Percentiles rank a stretch among this genome's conserved stretches.
These are phyloP conservation scores for Eidolon helvum DNA, from an alignment of 2,113 vertebrate genomes.

Conservation along the genomic window DNA sequence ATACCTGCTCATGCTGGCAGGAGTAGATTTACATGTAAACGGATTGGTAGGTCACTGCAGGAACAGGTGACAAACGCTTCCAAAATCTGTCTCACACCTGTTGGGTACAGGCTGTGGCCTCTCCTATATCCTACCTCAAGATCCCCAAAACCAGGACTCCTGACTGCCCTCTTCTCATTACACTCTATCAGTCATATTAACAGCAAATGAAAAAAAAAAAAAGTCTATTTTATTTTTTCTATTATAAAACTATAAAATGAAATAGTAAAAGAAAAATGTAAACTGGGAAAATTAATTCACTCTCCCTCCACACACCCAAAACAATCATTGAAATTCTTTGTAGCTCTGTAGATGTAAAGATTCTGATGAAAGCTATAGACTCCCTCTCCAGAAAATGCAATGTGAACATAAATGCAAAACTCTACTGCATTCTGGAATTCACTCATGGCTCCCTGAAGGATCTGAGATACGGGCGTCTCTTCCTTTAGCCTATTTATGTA, in stretches of 20 bases:
- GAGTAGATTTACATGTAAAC: neutral
- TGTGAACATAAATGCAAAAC: neutral
- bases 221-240: neutral
- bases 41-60: neutral
- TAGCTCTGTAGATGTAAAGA: neutral
- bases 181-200: neutral
- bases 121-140: neutral
- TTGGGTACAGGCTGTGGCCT: neutral
- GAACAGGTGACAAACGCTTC: neutral
- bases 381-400: neutral
- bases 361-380: neutral
- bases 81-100: neutral
- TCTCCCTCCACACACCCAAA: neutral
- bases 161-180: neutral
- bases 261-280: neutral
- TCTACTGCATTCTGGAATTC: neutral
- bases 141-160: neutral
- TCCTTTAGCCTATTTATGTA: neutral
- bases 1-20: neutral
- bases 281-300: neutral
- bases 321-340: neutral
- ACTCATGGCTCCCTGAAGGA: neutral
- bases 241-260: neutral
- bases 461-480: neutral
- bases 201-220: neutral